These are phyloP conservation scores for Balaenoptera acutorostrata DNA, from an alignment of 2,113 vertebrate genomes.

Conservation along the genomic window DNA sequence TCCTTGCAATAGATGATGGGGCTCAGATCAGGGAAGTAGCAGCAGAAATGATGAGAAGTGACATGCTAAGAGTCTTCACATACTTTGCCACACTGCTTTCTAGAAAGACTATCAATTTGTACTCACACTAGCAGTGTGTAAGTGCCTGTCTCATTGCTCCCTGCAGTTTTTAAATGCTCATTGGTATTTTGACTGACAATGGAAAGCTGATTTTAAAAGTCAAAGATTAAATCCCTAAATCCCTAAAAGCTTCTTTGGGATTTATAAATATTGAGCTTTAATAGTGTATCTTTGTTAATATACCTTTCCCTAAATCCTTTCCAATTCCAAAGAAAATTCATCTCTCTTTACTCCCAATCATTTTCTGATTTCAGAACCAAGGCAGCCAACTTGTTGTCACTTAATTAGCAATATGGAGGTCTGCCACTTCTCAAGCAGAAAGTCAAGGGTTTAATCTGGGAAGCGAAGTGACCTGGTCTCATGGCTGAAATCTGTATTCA, in stretches of 20 bases:
- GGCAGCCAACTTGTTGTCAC: slow-evolving; percentile 11
- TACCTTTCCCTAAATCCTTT: slow-evolving; percentile 44
- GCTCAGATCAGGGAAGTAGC: not conserved
- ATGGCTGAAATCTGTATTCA: not conserved
- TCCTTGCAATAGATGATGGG: not conserved
- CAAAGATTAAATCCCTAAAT: slow-evolving; percentile 69
- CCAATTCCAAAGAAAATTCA: slow-evolving; percentile 52
- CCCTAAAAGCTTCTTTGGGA: slow-evolving; percentile 67
- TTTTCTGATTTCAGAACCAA: slow-evolving; percentile 37
- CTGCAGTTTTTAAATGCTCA: slow-evolving; percentile 31
- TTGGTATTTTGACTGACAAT: slow-evolving; percentile 42
- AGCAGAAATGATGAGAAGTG: not conserved
- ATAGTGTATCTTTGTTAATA: slow-evolving; percentile 70
- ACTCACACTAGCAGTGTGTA: not conserved
- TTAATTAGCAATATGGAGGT: slow-evolving; percentile 42
- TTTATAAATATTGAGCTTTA: slow-evolving; percentile 63
- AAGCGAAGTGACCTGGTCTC: not conserved
- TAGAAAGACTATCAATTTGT: slow-evolving; percentile 12
- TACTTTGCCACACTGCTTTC: not conserved
- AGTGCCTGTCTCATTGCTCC: slow-evolving; percentile 25
- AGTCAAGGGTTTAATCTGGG: not conserved
- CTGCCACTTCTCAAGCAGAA: not conserved
- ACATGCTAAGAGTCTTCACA: not conserved
- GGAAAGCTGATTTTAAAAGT: slow-evolving; percentile 63
- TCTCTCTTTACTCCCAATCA: not conserved